Evolutionary conservation across 2,113 vertebrate species (phyloP).

Genomic region (Ammodramus savannarum): DNA sequence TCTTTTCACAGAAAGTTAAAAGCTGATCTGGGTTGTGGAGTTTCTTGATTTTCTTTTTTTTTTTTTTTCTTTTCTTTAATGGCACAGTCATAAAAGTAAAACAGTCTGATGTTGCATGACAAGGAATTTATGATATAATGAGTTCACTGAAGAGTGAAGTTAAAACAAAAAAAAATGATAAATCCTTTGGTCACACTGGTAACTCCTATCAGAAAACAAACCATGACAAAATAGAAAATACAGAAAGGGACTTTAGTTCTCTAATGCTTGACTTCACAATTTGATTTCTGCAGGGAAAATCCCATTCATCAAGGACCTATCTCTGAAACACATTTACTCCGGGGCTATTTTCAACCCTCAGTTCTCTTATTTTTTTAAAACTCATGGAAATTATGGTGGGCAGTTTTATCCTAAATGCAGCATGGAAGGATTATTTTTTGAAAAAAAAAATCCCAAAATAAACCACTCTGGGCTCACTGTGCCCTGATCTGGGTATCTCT

Average conservation of each 20-base stretch:
- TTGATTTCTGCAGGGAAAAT: not conserved
- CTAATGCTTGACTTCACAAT: constrained; percentile 28
- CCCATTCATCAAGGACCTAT: not conserved
- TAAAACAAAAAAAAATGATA: not conserved
- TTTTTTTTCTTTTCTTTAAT: not conserved
- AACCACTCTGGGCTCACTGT: not conserved
- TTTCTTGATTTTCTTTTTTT: not conserved
- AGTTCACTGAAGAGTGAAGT: constrained; percentile 10
- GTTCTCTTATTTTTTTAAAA: not conserved
- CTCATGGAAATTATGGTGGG: not conserved
- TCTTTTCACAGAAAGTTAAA: not conserved
- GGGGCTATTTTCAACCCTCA: not conserved
- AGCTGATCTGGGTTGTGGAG: not conserved
- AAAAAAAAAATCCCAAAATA: too few species aligned
- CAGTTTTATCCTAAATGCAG: not conserved
- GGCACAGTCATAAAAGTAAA: not conserved
- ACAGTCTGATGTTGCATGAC: not conserved
- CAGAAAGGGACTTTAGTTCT: not conserved
- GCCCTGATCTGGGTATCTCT: not conserved
- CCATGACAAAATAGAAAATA: not conserved
- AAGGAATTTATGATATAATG: constrained; percentile 2
- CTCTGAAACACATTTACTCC: not conserved
- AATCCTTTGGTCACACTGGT: constrained; percentile 33
- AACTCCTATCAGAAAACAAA: constrained; percentile 31
- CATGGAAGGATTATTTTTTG: not conserved